phyloP scores from a whole-genome alignment of 2,888 invertebrate genomes.

The Polyommatus icarus region DNA sequence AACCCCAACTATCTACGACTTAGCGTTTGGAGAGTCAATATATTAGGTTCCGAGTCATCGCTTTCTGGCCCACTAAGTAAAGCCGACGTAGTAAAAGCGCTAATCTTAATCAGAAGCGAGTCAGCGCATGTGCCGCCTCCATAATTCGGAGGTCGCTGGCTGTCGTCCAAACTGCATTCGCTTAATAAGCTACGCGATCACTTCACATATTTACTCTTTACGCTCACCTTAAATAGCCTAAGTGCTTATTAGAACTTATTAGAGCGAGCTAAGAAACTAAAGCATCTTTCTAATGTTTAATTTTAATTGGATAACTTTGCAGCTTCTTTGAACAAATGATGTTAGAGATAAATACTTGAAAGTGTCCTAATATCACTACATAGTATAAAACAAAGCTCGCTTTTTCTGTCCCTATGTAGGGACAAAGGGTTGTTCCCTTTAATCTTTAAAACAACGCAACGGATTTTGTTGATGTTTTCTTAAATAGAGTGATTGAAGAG shows the following conservation, averaged over 20 bases:
- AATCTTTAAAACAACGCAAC: no score
- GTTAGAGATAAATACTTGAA: not conserved
- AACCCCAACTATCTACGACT: not conserved
- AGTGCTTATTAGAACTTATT: conserved; percentile 26
- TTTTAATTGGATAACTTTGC: not conserved
- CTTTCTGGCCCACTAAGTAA: conserved; percentile 31
- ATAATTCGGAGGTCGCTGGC: conserved; percentile 53
- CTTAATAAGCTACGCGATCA: conserved; percentile 59
- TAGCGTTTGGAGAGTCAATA: conserved; percentile 13
- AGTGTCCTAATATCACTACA: no score
- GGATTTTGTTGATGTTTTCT: no score
- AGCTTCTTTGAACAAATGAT: not conserved
- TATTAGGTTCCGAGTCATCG: conserved; percentile 31
- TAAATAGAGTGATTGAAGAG: no score
- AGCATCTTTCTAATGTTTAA: not conserved
- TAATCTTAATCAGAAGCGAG: conserved; percentile 60
- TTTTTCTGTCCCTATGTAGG: no score
- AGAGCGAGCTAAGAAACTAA: not conserved
- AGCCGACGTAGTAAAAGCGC: conserved; percentile 38
- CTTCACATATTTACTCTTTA: conserved; percentile 47
- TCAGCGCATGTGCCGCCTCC: conserved; percentile 49
- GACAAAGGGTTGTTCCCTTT: no score
- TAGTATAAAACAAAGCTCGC: no score
- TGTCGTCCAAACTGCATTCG: conserved; percentile 47
- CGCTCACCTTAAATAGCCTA: conserved; percentile 34